A percentile compares a stretch with the other conserved stretches of the same genome.
Evolutionary conservation across 2,797 vertebrate species (phyloP).

Genomic region (Spea hammondii): DNA sequence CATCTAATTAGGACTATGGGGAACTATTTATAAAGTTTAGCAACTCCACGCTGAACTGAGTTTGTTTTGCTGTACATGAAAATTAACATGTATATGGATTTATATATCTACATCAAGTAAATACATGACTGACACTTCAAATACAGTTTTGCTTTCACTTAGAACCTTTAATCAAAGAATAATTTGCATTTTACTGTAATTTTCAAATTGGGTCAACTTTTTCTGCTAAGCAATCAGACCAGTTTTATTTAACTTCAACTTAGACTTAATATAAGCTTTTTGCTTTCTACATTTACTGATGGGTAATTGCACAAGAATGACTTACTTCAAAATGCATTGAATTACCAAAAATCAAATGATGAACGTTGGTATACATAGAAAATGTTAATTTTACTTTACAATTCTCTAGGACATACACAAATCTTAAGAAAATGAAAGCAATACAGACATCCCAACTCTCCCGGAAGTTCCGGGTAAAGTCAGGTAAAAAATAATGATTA

Average conservation of each 20-base stretch:
- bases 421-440: too few species aligned
- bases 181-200: conserved; percentile 32
- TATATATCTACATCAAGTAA: conserved; percentile 1
- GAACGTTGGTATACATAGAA: too few species aligned
- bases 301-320: neutral
- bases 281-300: neutral
- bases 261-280: neutral
- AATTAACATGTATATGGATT: conserved; percentile 33
- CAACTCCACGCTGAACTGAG: conserved; percentile 30
- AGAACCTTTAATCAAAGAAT: conserved; percentile 26
- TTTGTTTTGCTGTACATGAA: conserved; percentile 23
- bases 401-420: too few species aligned
- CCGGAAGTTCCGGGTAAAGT: too few species aligned
- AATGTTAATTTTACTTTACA: too few species aligned
- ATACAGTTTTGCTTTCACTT: conserved; percentile 19
- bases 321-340: too few species aligned
- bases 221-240: neutral
- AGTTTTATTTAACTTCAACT: neutral
- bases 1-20: conserved; percentile 41
- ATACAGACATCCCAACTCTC: too few species aligned
- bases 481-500: too few species aligned
- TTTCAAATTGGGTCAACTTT: conserved; percentile 21
- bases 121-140: conserved; percentile 32
- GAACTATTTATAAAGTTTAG: conserved; percentile 41
- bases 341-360: too few species aligned